phyloP scores from a whole-genome alignment of 2,888 invertebrate species.

The Psococerastis gibbosa region DNA sequence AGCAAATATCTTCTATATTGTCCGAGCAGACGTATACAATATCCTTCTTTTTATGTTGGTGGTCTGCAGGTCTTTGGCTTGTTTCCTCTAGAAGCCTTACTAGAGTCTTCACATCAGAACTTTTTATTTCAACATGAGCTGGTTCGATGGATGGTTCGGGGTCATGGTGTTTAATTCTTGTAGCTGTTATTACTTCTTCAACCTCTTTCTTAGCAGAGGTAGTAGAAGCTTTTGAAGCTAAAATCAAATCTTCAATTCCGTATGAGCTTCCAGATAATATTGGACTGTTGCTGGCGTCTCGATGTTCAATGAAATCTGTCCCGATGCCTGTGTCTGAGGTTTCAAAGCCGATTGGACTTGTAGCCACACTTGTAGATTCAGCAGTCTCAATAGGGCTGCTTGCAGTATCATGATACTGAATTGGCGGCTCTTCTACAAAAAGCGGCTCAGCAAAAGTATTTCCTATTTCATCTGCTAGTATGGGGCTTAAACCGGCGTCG shows the following conservation, averaged over 20 bases:
- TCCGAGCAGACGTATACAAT: slow-evolving; percentile 23
- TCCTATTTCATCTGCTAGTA: slow-evolving; percentile 31
- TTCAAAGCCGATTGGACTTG: slow-evolving; percentile 26
- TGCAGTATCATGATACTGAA: slow-evolving; percentile 28
- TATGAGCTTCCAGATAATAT: slow-evolving; percentile 25
- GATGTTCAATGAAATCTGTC: slow-evolving; percentile 31
- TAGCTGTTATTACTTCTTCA: slow-evolving; percentile 25
- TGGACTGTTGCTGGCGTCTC: slow-evolving; percentile 33
- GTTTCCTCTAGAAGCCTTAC: slow-evolving; percentile 34
- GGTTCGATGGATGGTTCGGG: slow-evolving; percentile 10
- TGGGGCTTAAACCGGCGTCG: slow-evolving; percentile 35
- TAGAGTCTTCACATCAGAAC: slow-evolving; percentile 35
- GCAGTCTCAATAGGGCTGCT: slow-evolving; percentile 32
- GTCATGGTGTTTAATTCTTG: slow-evolving; percentile 16
- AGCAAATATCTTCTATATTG: slow-evolving; percentile 23
- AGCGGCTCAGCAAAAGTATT: slow-evolving; percentile 23
- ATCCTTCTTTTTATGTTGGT: slow-evolving; percentile 21
- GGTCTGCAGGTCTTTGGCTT: slow-evolving; percentile 23
- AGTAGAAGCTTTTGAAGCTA: slow-evolving; percentile 12
- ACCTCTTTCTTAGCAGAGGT: slow-evolving; percentile 19
- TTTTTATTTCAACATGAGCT: slow-evolving; percentile 19
- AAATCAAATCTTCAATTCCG: slow-evolving; percentile 8
- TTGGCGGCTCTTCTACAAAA: slow-evolving; percentile 22
- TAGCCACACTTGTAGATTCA: slow-evolving; percentile 25
- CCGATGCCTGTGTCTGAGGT: slow-evolving; percentile 32